Evolutionary conservation across 2,888 invertebrate species (phyloP), one percentile per base, ranked within the genome.

Genomic region (Drosophila mimica): DNA sequence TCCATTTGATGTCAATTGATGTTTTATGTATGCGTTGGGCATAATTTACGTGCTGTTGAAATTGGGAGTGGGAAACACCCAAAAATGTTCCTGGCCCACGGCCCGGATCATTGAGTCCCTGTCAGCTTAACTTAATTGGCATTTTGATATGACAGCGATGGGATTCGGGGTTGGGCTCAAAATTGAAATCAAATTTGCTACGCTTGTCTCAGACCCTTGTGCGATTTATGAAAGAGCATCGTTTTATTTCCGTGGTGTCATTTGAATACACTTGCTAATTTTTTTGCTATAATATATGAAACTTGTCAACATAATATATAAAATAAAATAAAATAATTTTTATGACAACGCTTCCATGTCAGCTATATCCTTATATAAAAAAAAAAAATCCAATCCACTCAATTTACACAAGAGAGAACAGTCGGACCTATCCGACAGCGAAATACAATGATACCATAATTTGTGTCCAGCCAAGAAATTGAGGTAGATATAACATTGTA

Each of bases 41-140:
- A 65, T 82, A 70, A 70, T 66, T 71, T 64, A 74, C 76, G 76
- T 74, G 68, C 62, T 36, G 62, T 63, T 65, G 34, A 43, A 66
- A 62, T 48, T 48, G 43, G 51, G 31, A 20, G 60, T 17, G 51
- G 6, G 13, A 7, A 53, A 63, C 49, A 30, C 48, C 20, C 54
- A 38, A 57, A 61, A 48, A 53, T 52, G n/a, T 13, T 58, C 17
- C 4, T 52, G 31, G 63, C 60, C 52, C 59, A 38, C 48, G 56
- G 77, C 56, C 63, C 70, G 77, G 70, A 70, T 85, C 70, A 62
- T 70, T 65, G 85, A 82, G 72, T 79, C 74, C 43, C 85, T 51
- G 70, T 30, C 74, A 70, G 77, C 79, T 77, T 89, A 89, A 87
- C 79, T 79, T 89, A 87, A 87, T 87, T 87, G 87, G 76, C 89